phyloP scores from a whole-genome alignment of 2,888 invertebrate species.

The Campoplex nolae region DNA sequence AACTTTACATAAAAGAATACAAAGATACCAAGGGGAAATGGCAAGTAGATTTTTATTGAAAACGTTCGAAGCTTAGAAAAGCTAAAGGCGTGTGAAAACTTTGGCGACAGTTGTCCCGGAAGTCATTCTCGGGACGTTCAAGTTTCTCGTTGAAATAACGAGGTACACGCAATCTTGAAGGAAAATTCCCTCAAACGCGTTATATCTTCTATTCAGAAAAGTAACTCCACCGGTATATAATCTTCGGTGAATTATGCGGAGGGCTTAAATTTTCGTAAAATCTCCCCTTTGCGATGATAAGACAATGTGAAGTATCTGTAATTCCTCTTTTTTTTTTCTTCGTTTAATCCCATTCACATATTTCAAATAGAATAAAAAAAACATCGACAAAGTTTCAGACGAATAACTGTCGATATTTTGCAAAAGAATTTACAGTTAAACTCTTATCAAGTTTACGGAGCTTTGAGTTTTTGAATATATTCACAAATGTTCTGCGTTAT shows the following conservation, averaged over 20 bases:
- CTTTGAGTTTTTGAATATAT: no score
- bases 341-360: background rate
- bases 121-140: background rate
- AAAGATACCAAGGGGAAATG: background rate
- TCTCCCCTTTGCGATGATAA: conserved; percentile 1
- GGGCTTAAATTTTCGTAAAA: conserved; percentile 25
- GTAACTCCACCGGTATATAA: conserved; percentile 29
- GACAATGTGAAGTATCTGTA: conserved; percentile 2
- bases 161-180: conserved; percentile 8
- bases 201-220: conserved; percentile 28
- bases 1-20: no score
- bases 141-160: conserved; percentile 21
- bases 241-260: conserved; percentile 32
- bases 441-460: background rate
- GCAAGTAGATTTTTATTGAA: background rate
- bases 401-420: background rate
- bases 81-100: conserved; percentile 15
- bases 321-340: background rate
- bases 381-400: background rate
- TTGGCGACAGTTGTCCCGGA: background rate
- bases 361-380: background rate
- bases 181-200: conserved; percentile 10
- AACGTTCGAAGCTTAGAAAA: conserved; percentile 26
- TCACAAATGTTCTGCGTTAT: no score
- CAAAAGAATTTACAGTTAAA: background rate